A percentile compares a stretch with the other conserved stretches of the same genome.
phyloP scores from a whole-genome alignment of 2,113 vertebrate species.

The Capra hircus region DNA sequence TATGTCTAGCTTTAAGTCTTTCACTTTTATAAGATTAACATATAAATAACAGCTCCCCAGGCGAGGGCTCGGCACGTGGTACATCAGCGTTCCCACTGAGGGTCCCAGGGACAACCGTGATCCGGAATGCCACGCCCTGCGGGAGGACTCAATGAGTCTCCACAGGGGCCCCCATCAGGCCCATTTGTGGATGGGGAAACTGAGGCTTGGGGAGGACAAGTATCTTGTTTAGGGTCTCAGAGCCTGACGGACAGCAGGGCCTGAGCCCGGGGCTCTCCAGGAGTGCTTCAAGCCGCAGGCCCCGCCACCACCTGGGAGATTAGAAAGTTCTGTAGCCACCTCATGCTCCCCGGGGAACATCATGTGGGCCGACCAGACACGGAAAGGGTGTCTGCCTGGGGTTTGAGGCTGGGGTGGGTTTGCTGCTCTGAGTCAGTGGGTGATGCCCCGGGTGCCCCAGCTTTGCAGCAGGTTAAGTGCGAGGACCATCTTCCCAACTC shows the following conservation, averaged over 20 bases:
- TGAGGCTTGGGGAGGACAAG: neutral
- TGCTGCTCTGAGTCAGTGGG: neutral
- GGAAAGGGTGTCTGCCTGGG: neutral
- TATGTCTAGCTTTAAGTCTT: neutral
- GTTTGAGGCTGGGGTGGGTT: neutral
- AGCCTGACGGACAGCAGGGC: neutral
- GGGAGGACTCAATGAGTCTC: neutral
- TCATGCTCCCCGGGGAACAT: neutral
- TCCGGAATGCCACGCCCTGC: neutral
- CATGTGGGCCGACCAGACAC: accelerated
- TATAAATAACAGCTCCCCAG: neutral
- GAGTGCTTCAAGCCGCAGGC: neutral
- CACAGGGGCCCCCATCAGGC: neutral
- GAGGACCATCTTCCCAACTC: neutral
- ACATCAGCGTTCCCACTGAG: accelerated
- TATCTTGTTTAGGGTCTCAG: neutral
- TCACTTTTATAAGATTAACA: neutral
- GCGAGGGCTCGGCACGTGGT: accelerated
- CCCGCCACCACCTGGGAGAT: neutral
- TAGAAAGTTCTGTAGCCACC: neutral
- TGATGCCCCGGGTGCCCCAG: accelerated
- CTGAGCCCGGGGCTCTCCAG: neutral
- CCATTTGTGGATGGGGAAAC: neutral
- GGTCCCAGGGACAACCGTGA: neutral
- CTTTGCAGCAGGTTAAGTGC: accelerated